Conservation (phyloP, 2,113 vertebrate species). For the Rhabdornis inornatus region DNA sequence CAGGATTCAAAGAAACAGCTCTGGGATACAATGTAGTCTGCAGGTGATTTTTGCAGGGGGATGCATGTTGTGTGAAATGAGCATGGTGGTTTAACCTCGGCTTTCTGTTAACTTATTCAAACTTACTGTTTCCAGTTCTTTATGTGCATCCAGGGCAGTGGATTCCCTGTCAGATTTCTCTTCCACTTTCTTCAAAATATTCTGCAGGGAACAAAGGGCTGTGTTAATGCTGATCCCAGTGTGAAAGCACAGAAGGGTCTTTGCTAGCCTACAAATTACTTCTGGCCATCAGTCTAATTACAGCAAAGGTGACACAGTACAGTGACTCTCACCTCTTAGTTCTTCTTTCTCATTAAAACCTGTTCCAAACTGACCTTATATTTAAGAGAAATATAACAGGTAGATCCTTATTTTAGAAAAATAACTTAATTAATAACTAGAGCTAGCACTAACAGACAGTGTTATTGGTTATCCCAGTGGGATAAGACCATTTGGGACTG, state of each 20-base stretch:
- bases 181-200: constrained; percentile 92
- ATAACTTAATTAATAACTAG: neutral
- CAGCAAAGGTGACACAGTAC: neutral
- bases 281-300: neutral
- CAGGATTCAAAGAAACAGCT: neutral
- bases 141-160: constrained; percentile 88
- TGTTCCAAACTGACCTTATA: neutral
- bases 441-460: neutral
- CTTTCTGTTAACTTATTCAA: neutral
- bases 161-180: constrained; percentile 86
- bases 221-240: neutral
- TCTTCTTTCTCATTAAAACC: neutral
- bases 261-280: neutral
- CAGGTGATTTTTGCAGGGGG: neutral
- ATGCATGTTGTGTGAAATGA: neutral
- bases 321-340: neutral
- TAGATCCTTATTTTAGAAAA: neutral
- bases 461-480: neutral
- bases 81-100: neutral
- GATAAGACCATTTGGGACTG: neutral
- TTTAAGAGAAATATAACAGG: neutral
- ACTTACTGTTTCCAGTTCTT: constrained; percentile 88
- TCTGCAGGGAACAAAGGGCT: constrained; percentile 66
- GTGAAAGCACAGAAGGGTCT: neutral
- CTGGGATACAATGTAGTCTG: neutral